Conservation (phyloP, 2,888 invertebrate species). For the Prosopocoilus inquinatus region DNA sequence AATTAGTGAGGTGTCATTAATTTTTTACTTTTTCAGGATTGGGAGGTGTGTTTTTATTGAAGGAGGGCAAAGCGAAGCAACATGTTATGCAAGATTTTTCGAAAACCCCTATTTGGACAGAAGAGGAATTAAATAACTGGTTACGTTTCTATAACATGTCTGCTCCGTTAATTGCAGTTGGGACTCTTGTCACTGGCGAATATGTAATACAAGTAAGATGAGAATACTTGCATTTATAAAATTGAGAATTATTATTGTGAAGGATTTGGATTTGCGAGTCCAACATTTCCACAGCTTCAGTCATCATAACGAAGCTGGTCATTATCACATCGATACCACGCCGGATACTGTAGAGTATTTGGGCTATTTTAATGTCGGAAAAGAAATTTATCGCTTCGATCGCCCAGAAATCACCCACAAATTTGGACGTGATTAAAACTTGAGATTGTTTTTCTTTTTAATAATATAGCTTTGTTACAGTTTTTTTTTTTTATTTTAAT, state of each 20-base stretch:
- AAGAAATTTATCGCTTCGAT: constrained; percentile 72
- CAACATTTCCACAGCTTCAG: constrained; percentile 97
- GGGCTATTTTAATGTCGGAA: constrained; percentile 83
- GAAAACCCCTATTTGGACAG: constrained; percentile 64
- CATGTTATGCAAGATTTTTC: constrained; percentile 98
- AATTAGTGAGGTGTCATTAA: neutral
- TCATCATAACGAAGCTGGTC: constrained; percentile 81
- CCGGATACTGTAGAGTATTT: constrained; percentile 85
- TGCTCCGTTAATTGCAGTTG: constrained; percentile 84
- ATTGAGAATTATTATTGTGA: constrained; percentile 9
- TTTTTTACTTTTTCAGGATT: constrained; percentile 58
- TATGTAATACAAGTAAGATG: constrained; percentile 65
- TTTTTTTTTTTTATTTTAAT: neutral
- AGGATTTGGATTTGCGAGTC: constrained; percentile 86
- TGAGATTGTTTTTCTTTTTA: neutral
- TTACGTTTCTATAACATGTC: constrained; percentile 87
- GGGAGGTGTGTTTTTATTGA: constrained; percentile 86
- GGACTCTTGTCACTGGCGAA: constrained; percentile 83
- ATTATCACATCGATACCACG: constrained; percentile 95
- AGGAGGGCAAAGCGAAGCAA: constrained; percentile 78
- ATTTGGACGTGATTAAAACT: constrained; percentile 69
- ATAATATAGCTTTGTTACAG: neutral
- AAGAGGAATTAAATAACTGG: constrained; percentile 81
- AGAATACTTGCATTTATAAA: neutral
- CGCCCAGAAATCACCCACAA: constrained; percentile 64